phyloP scores from a whole-genome alignment of 1,140 invertebrate genomes.

The Belonocnema kinseyi region DNA sequence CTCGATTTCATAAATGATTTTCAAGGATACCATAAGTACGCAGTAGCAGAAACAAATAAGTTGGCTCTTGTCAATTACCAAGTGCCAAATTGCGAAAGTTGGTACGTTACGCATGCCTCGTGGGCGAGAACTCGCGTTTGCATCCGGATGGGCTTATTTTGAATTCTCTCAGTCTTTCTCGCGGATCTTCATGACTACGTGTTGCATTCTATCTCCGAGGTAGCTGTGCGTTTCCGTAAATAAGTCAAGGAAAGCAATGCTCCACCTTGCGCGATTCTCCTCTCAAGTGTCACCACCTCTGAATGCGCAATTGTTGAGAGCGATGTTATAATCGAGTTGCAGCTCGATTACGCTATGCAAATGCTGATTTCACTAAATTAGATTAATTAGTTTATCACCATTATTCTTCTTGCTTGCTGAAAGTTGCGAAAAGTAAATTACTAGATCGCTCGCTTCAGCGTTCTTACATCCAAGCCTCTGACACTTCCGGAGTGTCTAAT shows the following conservation, averaged over 20 bases:
- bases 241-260: too few species aligned
- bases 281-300: background rate
- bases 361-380: slow-evolving; percentile 1
- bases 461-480: background rate
- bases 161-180: background rate
- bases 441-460: slow-evolving; percentile 2
- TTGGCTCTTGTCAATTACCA: slow-evolving; percentile 2
- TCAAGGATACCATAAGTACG: too few species aligned
- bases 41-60: too few species aligned
- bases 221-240: too few species aligned
- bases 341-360: background rate
- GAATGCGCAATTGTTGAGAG: background rate
- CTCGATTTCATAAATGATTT: too few species aligned
- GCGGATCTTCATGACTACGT: background rate
- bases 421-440: slow-evolving; percentile 27
- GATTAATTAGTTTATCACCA: slow-evolving; percentile 24
- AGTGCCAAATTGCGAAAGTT: background rate
- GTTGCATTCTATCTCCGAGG: too few species aligned
- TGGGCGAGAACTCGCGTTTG: too few species aligned
- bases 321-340: background rate
- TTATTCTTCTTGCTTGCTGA: slow-evolving; percentile 25
- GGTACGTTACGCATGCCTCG: background rate
- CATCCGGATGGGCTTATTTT: too few species aligned
- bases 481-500: background rate
- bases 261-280: too few species aligned